Conservation (phyloP, 1,140 invertebrate genomes). For the Lucilia cuprina region DNA sequence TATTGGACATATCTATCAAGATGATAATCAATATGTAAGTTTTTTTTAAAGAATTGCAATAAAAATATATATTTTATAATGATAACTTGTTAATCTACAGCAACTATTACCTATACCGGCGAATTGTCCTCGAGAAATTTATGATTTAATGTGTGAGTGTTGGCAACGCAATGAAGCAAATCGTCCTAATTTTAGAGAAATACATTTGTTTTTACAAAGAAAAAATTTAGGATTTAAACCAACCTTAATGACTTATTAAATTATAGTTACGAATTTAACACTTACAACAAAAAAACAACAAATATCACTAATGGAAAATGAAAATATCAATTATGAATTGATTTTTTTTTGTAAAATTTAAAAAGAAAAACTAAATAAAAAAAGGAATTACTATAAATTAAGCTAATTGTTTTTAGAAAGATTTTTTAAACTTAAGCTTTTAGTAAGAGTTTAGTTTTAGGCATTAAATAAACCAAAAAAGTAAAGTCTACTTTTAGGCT, state of each 20-base stretch:
- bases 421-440: conserved; percentile 9
- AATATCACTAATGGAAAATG: background rate
- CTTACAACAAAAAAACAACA: background rate
- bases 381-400: conserved; percentile 22
- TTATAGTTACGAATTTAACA: conserved; percentile 9
- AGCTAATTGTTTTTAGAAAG: background rate
- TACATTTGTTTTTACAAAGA: conserved; percentile 88
- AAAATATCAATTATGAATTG: conserved; percentile 34
- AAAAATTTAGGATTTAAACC: conserved; percentile 87
- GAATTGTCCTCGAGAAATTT: conserved; percentile 88
- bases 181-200: conserved; percentile 89
- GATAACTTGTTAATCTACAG: conserved; percentile 56
- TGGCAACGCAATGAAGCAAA: conserved; percentile 87
- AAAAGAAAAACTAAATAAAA: background rate
- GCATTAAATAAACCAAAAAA: background rate
- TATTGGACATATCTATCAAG: conserved; percentile 74
- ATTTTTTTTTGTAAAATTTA: conserved; percentile 18
- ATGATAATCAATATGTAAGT: conserved; percentile 65
- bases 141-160: conserved; percentile 92
- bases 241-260: conserved; percentile 45
- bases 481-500: background rate
- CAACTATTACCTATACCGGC: conserved; percentile 77
- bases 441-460: background rate
- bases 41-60: background rate
- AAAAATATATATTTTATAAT: too few species aligned